Conservation (phyloP, 2,888 invertebrate genomes). For the Exocentrus adspersus region DNA sequence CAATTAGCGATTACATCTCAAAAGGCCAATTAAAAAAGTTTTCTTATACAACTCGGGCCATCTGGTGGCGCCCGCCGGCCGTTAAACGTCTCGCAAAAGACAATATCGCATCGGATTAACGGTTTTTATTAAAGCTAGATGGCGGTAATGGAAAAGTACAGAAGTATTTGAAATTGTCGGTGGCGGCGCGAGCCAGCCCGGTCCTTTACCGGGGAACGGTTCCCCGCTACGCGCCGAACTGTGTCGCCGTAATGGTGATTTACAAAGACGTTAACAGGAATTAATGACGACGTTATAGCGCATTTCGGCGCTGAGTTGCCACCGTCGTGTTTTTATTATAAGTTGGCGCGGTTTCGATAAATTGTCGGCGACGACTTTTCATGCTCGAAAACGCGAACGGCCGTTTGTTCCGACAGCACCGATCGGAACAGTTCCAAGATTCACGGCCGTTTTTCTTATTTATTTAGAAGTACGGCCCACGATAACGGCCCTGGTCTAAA, state of each 20-base stretch:
- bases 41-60: slow-evolving; percentile 36
- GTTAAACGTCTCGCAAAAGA: no score
- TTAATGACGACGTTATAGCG: slow-evolving; percentile 53
- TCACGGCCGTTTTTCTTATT: no score
- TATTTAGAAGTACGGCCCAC: no score
- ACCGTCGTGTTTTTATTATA: slow-evolving; percentile 32
- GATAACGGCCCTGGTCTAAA: no score
- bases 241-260: slow-evolving; percentile 54
- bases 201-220: slow-evolving; percentile 43
- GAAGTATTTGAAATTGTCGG: no score
- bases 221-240: slow-evolving; percentile 42
- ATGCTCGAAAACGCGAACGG: slow-evolving; percentile 18
- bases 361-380: slow-evolving; percentile 20
- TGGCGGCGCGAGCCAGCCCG: slow-evolving; percentile 36
- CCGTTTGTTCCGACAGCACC: slow-evolving; percentile 5
- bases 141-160: no score
- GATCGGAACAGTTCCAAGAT: no score
- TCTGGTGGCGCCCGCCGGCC: slow-evolving; percentile 39
- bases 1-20: background rate
- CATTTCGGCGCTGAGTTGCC: slow-evolving; percentile 33
- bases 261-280: slow-evolving; percentile 56
- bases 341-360: slow-evolving; percentile 25
- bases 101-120: no score
- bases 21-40: slow-evolving; percentile 45
- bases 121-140: no score